Base-by-base conservation (phyloP, 1,140 invertebrate species). In the Aleiodes sp. region DNA sequence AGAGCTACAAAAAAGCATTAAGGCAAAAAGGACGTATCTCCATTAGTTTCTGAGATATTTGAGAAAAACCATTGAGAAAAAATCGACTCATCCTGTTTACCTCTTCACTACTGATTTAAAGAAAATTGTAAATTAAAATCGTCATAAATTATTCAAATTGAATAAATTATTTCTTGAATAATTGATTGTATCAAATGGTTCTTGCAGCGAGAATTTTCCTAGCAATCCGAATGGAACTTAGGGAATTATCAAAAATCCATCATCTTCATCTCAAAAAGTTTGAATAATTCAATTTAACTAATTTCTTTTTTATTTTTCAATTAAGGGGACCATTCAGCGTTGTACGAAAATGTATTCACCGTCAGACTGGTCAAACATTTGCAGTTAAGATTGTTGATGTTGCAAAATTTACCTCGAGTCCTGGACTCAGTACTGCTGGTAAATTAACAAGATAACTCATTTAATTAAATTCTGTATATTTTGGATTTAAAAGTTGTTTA, bases 361-460 rank as follows among this genome's bases (percentile, higher is more conserved):
- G 96, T 70, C 94, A 97, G 81, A 98, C 96, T 8, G 92, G 91
- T 29, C 95, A 98, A 84, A 96, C 96, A 81, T 99, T 98, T 89
- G 97, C 97, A 70, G 97, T 99, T 68, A 99, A 99, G 91, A 98
- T 99, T 77, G 95, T 99, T 70, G 97, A 99, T 88, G 96, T 99
- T 21, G 95, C 95, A 74, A 96, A 97, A 82, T 98, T 98, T 84
- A 98, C 96, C 68, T 95, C 96, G 35, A 97, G 94, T 84, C 97
- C 97, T 64, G 96, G 96, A 66, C 91, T 98, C 59, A 97, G 94
- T 82, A 97, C 96, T 80, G 95, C 97, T 83, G 96, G 96, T 98
- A 87, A 89, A 88, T 80, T 63, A 72, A n/a, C 7, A 19, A 9
- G 7, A n/a, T 24, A 29, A 31, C 2, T 8, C 26, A 9, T 28